phyloP scores from a whole-genome alignment of 2,797 vertebrate genomes.

The Taeniopygia guttata region DNA sequence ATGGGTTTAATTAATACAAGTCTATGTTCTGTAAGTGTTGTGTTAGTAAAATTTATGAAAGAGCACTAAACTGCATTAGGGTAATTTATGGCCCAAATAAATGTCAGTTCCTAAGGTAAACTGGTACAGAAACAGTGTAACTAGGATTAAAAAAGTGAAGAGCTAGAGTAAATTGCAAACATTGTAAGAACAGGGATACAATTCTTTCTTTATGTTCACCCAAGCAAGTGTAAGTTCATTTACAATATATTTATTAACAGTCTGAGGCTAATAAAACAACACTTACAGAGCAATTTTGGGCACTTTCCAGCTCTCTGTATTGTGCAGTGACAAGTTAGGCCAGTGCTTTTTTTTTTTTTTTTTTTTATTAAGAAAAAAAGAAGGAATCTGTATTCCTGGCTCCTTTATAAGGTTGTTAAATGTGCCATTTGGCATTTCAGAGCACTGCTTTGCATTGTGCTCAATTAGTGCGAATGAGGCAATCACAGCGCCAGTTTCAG shows the following conservation, averaged over 20 bases:
- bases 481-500: slow-evolving; percentile 31
- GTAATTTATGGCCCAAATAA: slow-evolving; percentile 72
- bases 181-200: slow-evolving; percentile 41
- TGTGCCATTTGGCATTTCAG: slow-evolving; percentile 53
- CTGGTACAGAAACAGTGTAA: slow-evolving; percentile 50
- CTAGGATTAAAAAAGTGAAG: slow-evolving; percentile 42
- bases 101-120: slow-evolving; percentile 56
- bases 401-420: slow-evolving; percentile 71
- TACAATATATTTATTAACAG: slow-evolving; percentile 67
- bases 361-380: slow-evolving; percentile 38
- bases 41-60: slow-evolving; percentile 69
- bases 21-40: slow-evolving; percentile 10
- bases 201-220: slow-evolving; percentile 47
- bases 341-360: slow-evolving; percentile 28
- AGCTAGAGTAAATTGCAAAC: slow-evolving; percentile 38
- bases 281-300: slow-evolving; percentile 49
- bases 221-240: slow-evolving; percentile 57
- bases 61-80: slow-evolving; percentile 54
- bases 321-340: slow-evolving; percentile 33
- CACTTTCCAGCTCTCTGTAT: slow-evolving; percentile 55
- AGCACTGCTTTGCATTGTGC: slow-evolving; percentile 59
- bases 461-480: slow-evolving; percentile 59
- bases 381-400: slow-evolving; percentile 26
- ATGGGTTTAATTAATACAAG: slow-evolving; percentile 60
- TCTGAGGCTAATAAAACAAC: slow-evolving; percentile 56